Base-by-base conservation (phyloP, 2,888 invertebrate genomes). In the Aproaerema taeniolella region DNA sequence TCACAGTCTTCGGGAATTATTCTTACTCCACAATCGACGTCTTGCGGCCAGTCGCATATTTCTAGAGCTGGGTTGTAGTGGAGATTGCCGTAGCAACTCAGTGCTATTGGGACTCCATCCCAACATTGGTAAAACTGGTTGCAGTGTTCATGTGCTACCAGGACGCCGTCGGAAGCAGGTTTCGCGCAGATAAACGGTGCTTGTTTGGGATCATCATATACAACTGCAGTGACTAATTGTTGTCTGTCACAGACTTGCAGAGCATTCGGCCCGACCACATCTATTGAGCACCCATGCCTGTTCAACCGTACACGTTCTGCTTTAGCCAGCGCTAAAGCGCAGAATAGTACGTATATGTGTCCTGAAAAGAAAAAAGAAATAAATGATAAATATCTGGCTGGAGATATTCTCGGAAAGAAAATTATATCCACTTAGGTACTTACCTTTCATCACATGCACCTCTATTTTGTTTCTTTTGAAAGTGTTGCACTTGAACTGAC, bases 101-200 rank as follows among this genome's bases (percentile, higher is more conserved):
- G 6, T 0, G 49, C 46, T 8, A 61, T 49, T 1, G 59, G 58
- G 2, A 10, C 10, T 5, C 64, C 61, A 11, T 53, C 5, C 2
- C 16, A 34, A 11, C 67, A 67, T 34, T 48, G 55, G 24, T 66
- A 69, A 34, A 61, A 67, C 28, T 65, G 46, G 38, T 64, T 61
- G 42, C 68, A 69, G 38, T 60, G 50, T 49, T 64, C 61, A 10
- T 69, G 58, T 2, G 70, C 69, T 0, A 68, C 40, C 0, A 71
- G 42, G 8, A 50, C 41, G 7, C 63, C 61, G 6, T 61, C 49
- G 1, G 66, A 49, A 2, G 32, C 43, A 0, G 35, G 32, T 7
- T 29, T 31, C 1, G 44, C 49, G 14, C 52, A 51, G 16, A 49
- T 44, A 8, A 35, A 34, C 9, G 36, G 36, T 1, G 52, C 53